Percentiles rank a stretch among this genome's conserved stretches.
Conservation (phyloP, 2,888 invertebrate species). For the Thelaira solivaga region DNA sequence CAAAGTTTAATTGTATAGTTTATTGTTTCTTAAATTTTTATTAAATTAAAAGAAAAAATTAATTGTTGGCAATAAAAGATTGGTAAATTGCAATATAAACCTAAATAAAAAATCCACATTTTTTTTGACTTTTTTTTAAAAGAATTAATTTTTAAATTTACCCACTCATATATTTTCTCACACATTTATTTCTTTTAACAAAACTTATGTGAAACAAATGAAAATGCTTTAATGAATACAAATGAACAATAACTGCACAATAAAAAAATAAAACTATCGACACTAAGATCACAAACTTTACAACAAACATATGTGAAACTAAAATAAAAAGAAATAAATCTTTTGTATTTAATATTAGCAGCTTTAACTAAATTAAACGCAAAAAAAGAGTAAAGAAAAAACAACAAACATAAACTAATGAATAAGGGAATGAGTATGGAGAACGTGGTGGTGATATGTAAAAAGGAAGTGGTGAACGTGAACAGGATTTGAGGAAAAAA, state of each 20-base stretch:
- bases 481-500: conserved; percentile 9
- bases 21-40: no score
- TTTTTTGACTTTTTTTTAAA: no score
- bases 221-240: conserved; percentile 61
- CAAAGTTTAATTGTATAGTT: no score
- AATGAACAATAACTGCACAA: conserved; percentile 49
- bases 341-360: conserved; percentile 52
- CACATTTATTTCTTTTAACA: conserved; percentile 7
- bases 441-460: neutral
- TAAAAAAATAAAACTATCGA: neutral
- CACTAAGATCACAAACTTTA: conserved; percentile 29
- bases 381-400: conserved; percentile 30
- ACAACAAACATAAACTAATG: conserved; percentile 32
- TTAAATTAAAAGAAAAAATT: no score
- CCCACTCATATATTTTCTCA: neutral
- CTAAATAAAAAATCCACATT: no score
- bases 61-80: no score
- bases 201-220: conserved; percentile 61
- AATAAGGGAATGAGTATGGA: neutral
- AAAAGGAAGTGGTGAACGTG: neutral
- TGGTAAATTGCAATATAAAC: no score
- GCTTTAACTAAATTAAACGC: conserved; percentile 47
- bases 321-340: conserved; percentile 32
- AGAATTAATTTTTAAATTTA: neutral
- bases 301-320: conserved; percentile 47